phyloP scores from a whole-genome alignment of 2,888 invertebrate genomes.

The Alentia gelatinosa region DNA sequence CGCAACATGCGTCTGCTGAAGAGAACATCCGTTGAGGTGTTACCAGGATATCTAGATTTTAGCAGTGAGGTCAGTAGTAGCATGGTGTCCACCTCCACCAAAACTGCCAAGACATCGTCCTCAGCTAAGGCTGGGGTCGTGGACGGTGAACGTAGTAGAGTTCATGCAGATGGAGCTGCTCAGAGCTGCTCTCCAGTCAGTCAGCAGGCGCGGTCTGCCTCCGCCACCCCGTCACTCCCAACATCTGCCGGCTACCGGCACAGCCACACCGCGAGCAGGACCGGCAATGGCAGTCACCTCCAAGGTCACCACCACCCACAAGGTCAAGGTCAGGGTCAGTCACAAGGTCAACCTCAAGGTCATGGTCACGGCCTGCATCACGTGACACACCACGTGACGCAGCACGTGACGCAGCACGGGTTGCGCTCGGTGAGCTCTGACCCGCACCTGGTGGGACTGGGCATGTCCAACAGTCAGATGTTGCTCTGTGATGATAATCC shows the following conservation, averaged over 20 bases:
- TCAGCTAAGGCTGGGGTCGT: neutral
- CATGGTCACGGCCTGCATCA: conserved; percentile 31
- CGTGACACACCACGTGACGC: conserved; percentile 60
- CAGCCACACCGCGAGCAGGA: neutral
- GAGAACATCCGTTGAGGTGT: conserved; percentile 63
- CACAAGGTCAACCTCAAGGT: conserved; percentile 10
- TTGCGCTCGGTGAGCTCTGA: conserved; percentile 71
- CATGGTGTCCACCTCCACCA: neutral
- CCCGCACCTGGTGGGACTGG: conserved; percentile 68
- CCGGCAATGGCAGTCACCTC: neutral
- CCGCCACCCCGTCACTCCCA: neutral
- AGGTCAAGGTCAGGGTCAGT: neutral
- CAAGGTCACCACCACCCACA: conserved; percentile 20
- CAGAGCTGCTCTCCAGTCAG: neutral
- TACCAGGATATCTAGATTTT: conserved; percentile 60
- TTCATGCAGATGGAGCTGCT: neutral
- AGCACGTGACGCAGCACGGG: neutral
- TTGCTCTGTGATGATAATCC: conserved; percentile 68
- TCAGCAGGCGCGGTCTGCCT: neutral
- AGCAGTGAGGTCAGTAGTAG: neutral
- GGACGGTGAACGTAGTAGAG: neutral
- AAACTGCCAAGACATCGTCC: conserved; percentile 28
- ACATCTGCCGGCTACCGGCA: neutral
- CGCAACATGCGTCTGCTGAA: conserved; percentile 60
- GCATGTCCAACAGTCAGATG: conserved; percentile 59